Percentiles rank a stretch among this genome's conserved stretches.
Conservation (phyloP, 2,113 vertebrate species). For the Upupa epops region DNA sequence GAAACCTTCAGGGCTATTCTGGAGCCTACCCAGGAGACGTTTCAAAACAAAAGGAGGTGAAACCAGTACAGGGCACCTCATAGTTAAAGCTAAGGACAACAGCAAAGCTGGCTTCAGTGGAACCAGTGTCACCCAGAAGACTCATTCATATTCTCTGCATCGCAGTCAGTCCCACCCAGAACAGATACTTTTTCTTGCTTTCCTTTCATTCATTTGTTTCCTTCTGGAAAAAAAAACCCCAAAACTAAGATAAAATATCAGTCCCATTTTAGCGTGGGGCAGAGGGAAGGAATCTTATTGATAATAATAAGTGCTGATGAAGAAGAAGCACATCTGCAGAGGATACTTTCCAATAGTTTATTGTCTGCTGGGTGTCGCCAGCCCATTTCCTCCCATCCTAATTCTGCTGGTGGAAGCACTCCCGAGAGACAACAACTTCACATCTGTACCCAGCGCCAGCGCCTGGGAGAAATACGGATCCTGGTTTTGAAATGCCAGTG, state of each 20-base stretch:
- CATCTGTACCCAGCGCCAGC: slow-evolving; percentile 2
- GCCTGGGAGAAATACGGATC: neutral
- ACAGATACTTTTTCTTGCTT: neutral
- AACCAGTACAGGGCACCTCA: fast-evolving
- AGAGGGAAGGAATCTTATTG: slow-evolving; percentile 12
- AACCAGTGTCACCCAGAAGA: neutral
- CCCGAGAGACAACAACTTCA: neutral
- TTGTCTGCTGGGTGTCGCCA: slow-evolving; percentile 31
- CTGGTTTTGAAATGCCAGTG: slow-evolving; percentile 19
- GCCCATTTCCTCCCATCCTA: slow-evolving; percentile 23
- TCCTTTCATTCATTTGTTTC: neutral
- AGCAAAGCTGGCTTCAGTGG: neutral
- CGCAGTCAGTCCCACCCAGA: neutral
- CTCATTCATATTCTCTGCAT: neutral
- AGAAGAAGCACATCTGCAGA: slow-evolving; percentile 38
- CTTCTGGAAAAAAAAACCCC: too few species aligned
- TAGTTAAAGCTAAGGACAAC: neutral
- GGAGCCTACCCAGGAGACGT: neutral
- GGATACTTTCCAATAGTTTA: neutral
- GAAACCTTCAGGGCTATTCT: neutral
- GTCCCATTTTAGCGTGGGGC: neutral
- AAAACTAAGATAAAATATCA: neutral
- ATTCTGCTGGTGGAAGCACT: slow-evolving; percentile 19
- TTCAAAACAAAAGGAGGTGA: neutral
- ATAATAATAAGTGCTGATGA: slow-evolving; percentile 4